Evolutionary conservation across 2,888 invertebrate species (phyloP).

Genomic region (Chrysolina haemoptera): DNA sequence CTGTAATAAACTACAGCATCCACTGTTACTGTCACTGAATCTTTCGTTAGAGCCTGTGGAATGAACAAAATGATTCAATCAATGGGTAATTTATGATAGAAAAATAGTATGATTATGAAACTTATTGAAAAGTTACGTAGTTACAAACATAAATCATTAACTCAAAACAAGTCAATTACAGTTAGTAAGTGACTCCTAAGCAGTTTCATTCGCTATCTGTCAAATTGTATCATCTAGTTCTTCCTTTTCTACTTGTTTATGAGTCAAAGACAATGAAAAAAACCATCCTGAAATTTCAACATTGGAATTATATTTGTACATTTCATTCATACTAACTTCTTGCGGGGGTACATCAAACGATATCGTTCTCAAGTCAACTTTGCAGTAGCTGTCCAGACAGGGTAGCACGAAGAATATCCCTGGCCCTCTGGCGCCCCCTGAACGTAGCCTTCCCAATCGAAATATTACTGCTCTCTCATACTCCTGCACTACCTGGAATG

Average conservation of each 20-base stretch:
- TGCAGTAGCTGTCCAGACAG: conserved; percentile 93
- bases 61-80: not conserved
- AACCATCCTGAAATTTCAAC: too few relatives aligned
- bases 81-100: too few relatives aligned
- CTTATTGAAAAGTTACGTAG: too few relatives aligned
- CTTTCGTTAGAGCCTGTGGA: conserved; percentile 87
- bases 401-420: conserved; percentile 95
- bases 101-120: too few relatives aligned
- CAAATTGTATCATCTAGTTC: too few relatives aligned
- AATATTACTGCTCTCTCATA: conserved; percentile 93
- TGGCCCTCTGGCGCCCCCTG: conserved; percentile 86
- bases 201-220: too few relatives aligned
- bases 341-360: conserved; percentile 98
- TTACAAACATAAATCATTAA: too few relatives aligned
- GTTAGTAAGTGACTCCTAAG: too few relatives aligned
- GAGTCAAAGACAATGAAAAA: too few relatives aligned
- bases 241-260: too few relatives aligned
- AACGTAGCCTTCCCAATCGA: conserved; percentile 83
- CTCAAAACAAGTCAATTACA: too few relatives aligned
- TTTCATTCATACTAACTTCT: conserved; percentile 76
- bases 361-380: conserved; percentile 93
- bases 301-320: not conserved
- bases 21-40: conserved; percentile 94
- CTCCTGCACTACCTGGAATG: conserved; percentile 82
- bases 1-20: conserved; percentile 92